Evolutionary conservation across 1,140 invertebrate species (phyloP).

Genomic region (Himalopsyche phryganea): DNA sequence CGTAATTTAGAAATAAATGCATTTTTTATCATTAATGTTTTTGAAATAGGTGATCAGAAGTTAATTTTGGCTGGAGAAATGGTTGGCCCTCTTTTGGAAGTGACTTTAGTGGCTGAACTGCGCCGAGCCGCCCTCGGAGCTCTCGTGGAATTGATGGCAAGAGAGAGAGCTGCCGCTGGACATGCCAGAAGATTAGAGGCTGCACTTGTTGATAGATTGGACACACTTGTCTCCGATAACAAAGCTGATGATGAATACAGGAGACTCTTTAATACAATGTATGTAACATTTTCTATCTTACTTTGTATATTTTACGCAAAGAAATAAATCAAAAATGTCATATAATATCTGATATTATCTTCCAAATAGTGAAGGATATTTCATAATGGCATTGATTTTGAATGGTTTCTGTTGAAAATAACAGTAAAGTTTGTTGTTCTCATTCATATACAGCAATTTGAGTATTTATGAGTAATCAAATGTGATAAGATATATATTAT

Average conservation of each 20-base stretch:
- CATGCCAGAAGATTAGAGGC: conserved; percentile 88
- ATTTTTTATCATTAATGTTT: no score
- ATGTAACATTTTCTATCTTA: conserved; percentile 53
- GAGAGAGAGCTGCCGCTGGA: conserved; percentile 77
- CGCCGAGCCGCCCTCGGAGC: conserved; percentile 89
- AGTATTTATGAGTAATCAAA: no score
- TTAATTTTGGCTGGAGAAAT: conserved; percentile 43
- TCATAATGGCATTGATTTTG: no score
- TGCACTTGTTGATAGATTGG: conserved; percentile 89
- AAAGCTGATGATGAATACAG: conserved; percentile 92
- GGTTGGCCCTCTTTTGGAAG: conserved; percentile 92
- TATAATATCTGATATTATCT: no score
- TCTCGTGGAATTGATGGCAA: conserved; percentile 97
- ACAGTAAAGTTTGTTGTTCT: no score
- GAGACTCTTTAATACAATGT: conserved; percentile 91
- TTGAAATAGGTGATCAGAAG: conserved; percentile 59
- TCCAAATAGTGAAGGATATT: no score
- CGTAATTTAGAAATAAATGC: no score
- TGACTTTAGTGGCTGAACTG: conserved; percentile 88
- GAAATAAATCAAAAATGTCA: no score
- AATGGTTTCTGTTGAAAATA: no score
- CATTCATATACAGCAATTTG: no score
- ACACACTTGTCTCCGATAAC: conserved; percentile 87
- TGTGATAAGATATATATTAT: no score
- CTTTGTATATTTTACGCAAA: no score